phyloP scores from a whole-genome alignment of 2,113 vertebrate species.

The Crotalus helleri region DNA sequence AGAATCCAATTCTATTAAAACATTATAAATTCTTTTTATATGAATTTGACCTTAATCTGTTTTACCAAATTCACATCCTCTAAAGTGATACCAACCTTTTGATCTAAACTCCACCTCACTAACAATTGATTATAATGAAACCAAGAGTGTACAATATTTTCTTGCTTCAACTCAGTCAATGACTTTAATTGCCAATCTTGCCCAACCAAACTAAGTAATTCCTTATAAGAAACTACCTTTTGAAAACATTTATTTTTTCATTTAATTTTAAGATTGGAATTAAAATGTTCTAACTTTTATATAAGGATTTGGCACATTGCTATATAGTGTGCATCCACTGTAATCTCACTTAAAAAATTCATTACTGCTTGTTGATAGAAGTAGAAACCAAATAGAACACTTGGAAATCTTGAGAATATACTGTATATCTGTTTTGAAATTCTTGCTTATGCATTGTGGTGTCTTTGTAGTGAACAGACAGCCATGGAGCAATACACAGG shows the following conservation, averaged over 20 bases:
- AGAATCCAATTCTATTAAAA: too few species aligned
- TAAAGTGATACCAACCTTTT: too few species aligned
- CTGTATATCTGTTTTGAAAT: background rate
- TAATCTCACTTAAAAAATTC: background rate
- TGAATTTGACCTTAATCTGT: too few species aligned
- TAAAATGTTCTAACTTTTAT: background rate
- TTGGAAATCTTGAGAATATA: background rate
- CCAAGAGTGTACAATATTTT: too few species aligned
- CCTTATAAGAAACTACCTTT: constrained; percentile 1
- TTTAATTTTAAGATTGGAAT: background rate
- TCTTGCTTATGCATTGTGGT: background rate
- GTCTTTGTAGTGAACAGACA: background rate
- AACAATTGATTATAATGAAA: too few species aligned
- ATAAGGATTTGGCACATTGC: background rate
- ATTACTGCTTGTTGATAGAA: background rate
- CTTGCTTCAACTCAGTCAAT: too few species aligned
- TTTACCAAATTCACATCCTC: too few species aligned
- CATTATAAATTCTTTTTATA: too few species aligned
- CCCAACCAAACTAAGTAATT: too few species aligned
- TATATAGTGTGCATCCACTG: background rate
- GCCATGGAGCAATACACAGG: background rate
- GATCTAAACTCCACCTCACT: too few species aligned
- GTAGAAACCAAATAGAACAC: background rate
- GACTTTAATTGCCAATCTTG: too few species aligned
- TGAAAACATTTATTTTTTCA: background rate